These are phyloP conservation scores for Caretta caretta DNA, from an alignment of 2,113 vertebrate genomes.

Conservation along the genomic window DNA sequence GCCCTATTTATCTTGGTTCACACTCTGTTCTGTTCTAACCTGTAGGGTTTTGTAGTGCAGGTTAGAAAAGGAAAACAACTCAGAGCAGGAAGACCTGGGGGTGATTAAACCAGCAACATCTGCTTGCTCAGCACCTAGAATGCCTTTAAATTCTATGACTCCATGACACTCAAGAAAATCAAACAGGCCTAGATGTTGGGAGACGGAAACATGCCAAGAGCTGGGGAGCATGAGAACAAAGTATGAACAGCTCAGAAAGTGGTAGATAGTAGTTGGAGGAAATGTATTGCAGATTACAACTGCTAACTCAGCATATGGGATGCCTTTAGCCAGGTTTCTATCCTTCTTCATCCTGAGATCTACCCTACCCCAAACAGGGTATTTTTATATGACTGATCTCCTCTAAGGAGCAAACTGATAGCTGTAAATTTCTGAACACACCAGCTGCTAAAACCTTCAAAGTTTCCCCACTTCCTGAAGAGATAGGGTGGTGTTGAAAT, in stretches of 20 bases:
- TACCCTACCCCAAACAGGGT: not conserved
- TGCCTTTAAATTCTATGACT: not conserved
- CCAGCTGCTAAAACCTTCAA: not conserved
- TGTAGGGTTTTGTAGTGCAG: not conserved
- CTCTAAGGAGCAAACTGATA: not conserved
- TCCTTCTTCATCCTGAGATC: not conserved
- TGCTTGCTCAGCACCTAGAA: no score
- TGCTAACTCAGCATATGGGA: not conserved
- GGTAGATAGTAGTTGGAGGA: not conserved
- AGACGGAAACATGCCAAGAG: not conserved
- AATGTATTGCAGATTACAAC: not conserved
- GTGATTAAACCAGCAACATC: not conserved
- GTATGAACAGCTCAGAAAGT: not conserved
- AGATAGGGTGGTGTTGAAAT: not conserved
- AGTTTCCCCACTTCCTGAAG: not conserved
- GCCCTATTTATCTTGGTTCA: not conserved
- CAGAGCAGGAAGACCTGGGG: not conserved
- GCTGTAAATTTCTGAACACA: not conserved
- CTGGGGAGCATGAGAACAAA: not conserved
- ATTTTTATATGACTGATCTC: not conserved
- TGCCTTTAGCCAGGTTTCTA: not conserved
- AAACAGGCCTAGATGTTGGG: not conserved
- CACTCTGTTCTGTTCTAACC: not conserved
- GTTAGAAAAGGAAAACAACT: not conserved
- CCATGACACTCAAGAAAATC: not conserved